Conservation (phyloP, 2,888 invertebrate species). For the Busseola fusca region DNA sequence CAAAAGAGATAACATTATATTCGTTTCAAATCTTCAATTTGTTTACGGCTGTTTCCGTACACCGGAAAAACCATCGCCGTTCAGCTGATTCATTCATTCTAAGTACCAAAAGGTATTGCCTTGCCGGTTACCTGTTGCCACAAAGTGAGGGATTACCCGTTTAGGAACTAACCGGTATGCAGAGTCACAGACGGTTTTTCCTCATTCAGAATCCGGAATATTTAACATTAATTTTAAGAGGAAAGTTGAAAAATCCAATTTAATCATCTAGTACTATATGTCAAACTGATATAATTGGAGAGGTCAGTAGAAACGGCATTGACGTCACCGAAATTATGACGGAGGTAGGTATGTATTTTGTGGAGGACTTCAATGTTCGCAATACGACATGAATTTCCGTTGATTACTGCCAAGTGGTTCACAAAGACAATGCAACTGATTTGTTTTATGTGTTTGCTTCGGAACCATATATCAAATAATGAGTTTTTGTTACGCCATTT, state of each 20-base stretch:
- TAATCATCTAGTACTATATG: background rate
- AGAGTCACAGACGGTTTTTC: constrained; percentile 48
- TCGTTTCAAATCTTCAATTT: background rate
- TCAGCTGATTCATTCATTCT: constrained; percentile 48
- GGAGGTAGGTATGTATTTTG: background rate
- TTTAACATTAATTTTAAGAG: constrained; percentile 14
- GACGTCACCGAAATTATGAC: constrained; percentile 35
- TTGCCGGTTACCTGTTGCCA: constrained; percentile 2
- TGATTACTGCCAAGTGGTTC: background rate
- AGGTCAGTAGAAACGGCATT: constrained; percentile 22
- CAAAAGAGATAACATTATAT: background rate
- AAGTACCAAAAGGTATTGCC: constrained; percentile 11
- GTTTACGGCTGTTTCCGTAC: background rate
- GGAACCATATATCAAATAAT: constrained; percentile 3
- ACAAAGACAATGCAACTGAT: constrained; percentile 3
- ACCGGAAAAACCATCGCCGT: constrained; percentile 13
- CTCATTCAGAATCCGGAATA: constrained; percentile 18
- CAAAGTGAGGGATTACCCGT: constrained; percentile 55
- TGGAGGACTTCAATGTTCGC: background rate
- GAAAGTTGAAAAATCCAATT: constrained; percentile 23
- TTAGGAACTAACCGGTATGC: constrained; percentile 16
- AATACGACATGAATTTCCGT: background rate
- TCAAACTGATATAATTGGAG: background rate
- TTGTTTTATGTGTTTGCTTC: background rate
- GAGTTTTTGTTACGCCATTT: constrained; percentile 20